phyloP scores from a whole-genome alignment of 2,888 invertebrate species.

The Eupithecia centaureata region DNA sequence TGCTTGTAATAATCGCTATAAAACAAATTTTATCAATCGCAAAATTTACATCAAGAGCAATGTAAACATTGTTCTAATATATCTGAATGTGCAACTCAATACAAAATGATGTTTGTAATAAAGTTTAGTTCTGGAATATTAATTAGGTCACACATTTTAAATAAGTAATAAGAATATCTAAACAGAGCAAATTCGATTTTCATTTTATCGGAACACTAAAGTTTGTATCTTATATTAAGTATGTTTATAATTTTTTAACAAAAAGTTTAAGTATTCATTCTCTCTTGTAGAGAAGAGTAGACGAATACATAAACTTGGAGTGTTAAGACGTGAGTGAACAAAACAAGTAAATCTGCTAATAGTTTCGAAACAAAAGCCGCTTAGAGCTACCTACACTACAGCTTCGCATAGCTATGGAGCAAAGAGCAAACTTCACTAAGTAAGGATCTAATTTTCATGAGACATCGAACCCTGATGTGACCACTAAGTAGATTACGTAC shows the following conservation, averaged over 20 bases:
- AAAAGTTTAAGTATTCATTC: background rate
- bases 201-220: background rate
- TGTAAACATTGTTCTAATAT: conserved; percentile 31
- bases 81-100: conserved; percentile 14
- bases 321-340: conserved; percentile 3
- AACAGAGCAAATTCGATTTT: background rate
- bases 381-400: conserved; percentile 8
- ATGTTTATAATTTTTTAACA: background rate
- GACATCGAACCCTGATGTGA: conserved; percentile 65
- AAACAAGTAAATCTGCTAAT: conserved; percentile 24
- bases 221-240: background rate
- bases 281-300: background rate
- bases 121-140: background rate
- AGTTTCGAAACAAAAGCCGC: conserved; percentile 25
- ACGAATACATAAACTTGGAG: background rate
- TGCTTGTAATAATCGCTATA: background rate
- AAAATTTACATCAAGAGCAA: conserved; percentile 23
- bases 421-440: conserved; percentile 53
- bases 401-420: conserved; percentile 35
- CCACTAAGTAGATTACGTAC: conserved; percentile 68
- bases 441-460: conserved; percentile 67
- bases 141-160: background rate
- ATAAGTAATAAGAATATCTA: background rate
- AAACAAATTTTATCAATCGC: conserved; percentile 1
- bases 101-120: background rate